These are phyloP conservation scores for Eidolon helvum DNA, from an alignment of 2,113 vertebrate species.

Conservation along the genomic window DNA sequence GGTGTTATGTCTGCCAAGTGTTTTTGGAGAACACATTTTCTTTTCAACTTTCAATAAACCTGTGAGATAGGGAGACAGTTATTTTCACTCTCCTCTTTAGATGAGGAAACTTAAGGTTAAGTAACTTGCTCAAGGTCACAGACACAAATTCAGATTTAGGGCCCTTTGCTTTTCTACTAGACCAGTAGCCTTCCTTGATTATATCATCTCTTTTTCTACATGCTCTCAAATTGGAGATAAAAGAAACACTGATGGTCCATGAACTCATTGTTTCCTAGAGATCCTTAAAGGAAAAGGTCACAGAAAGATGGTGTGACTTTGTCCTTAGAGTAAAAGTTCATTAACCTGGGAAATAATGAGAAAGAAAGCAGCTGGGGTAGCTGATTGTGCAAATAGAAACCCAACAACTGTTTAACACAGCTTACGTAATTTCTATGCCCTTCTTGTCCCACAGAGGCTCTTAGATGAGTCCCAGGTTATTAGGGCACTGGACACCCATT, in stretches of 20 bases:
- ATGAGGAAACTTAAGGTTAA: not conserved
- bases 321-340: not conserved
- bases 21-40: not conserved
- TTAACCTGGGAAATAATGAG: not conserved
- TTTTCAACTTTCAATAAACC: not conserved
- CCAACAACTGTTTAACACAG: not conserved
- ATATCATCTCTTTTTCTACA: not conserved
- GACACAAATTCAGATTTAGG: not conserved
- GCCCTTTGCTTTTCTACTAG: not conserved
- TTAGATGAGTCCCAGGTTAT: not conserved
- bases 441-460: not conserved
- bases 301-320: not conserved
- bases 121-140: not conserved
- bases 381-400: not conserved
- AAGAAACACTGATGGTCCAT: not conserved
- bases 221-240: not conserved
- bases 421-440: not conserved
- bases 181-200: not conserved
- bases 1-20: not conserved
- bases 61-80: not conserved
- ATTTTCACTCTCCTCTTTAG: not conserved
- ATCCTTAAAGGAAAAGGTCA: constrained; percentile 9
- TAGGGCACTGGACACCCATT: not conserved
- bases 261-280: not conserved
- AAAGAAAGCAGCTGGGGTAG: not conserved